Base-by-base conservation (phyloP, 2,888 invertebrate species). In the Tridacna gigas region DNA sequence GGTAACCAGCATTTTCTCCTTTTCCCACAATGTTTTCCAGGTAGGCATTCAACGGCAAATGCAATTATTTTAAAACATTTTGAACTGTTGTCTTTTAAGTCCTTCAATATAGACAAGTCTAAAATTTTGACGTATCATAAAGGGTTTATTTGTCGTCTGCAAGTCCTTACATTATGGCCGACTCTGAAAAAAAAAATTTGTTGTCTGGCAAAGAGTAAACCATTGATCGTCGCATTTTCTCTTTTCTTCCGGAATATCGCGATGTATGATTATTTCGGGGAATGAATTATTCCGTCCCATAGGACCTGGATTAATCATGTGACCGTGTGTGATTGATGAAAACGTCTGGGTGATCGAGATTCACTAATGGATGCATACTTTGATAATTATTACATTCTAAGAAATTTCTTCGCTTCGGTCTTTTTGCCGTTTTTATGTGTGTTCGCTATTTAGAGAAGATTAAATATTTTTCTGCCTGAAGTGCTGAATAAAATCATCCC, bases 251-350 rank as follows among this genome's bases (percentile, higher is more conserved):
- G 71, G 51, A 51, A 71, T 48, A 71, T 71, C 71, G 0, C 71
- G 51, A 71, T 71, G 71, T 71, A 71, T 51, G 71, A 71, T 71
- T 71, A 71, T 71, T 67, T 71, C 71, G 71, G 71, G 51, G 71
- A 51, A 71, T 71, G 71, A 71, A 71, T 71, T 71, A 71, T 71
- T 71, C 51, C 71, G 71, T 71, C 71, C 71, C 71, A 22, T 48
- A 71, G 71, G 71, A 71, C 47, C 51, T 26, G 22, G 71, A 71
- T 71, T 71, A 71, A 71, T 71, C 71, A 71, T 25, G 71, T 71
- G 71, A 71, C 71, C 71, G 71, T 51, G 71, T 71, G 48, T 71
- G 71, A 71, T 71, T 71, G 71, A 71, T 71, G 71, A 71, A 71
- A 71, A 71, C 51, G 71, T 71, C 71, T 71, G 51, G 71, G 71